phyloP scores from a whole-genome alignment of 2,888 invertebrate species.

The Drosophila imparisetae region DNA sequence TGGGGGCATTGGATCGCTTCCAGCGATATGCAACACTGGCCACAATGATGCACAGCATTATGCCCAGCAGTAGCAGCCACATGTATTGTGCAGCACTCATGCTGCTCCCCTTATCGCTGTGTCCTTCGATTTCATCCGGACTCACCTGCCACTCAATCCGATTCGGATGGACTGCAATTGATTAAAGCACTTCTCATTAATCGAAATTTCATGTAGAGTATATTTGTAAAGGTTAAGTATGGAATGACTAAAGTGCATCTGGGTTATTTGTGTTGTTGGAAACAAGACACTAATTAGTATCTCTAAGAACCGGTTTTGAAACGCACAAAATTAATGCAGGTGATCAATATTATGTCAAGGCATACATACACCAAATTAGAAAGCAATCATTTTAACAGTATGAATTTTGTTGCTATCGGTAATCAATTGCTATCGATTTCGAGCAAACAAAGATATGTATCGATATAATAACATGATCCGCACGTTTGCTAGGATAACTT shows the following conservation, averaged over 20 bases:
- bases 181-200: neutral
- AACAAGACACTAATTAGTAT: neutral
- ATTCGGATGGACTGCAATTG: neutral
- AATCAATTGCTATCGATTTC: neutral
- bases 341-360: neutral
- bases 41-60: slow-evolving; percentile 38
- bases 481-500: neutral
- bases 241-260: neutral
- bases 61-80: slow-evolving; percentile 37
- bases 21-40: slow-evolving; percentile 49
- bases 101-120: slow-evolving; percentile 13
- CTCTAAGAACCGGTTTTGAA: neutral
- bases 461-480: neutral
- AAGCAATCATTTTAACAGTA: neutral
- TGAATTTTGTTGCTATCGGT: neutral
- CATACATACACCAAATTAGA: neutral
- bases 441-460: neutral
- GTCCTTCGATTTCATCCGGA: slow-evolving; percentile 39
- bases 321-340: neutral
- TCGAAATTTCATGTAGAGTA: neutral
- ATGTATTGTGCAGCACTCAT: slow-evolving; percentile 37
- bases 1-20: slow-evolving; percentile 1
- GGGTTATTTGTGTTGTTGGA: neutral
- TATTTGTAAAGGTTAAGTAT: neutral
- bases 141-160: slow-evolving; percentile 48